A percentile compares a stretch with the other conserved stretches of the same genome.
Conservation (phyloP, 2,113 vertebrate genomes). For the Chelonoidis abingdonii region DNA sequence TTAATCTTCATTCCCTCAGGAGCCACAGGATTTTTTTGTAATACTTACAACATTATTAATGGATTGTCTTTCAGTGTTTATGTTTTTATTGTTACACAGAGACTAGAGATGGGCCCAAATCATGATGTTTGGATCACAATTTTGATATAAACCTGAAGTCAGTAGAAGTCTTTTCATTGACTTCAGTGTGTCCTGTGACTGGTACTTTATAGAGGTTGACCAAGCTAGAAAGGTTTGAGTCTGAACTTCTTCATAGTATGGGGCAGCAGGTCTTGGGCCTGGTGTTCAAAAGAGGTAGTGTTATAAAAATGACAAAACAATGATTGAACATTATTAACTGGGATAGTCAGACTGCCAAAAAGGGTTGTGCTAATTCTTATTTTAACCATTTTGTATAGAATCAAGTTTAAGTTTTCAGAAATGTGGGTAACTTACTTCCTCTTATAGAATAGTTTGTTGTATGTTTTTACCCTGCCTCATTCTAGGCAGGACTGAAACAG, state of each 20-base stretch:
- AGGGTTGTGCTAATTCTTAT: too few relatives aligned
- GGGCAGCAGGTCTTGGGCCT: not conserved
- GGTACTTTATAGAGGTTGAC: not conserved
- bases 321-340: not conserved
- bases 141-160: not conserved
- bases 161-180: rapidly evolving
- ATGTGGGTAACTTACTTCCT: not conserved
- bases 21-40: not conserved
- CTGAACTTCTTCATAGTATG: not conserved
- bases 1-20: not conserved
- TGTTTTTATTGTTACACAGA: not conserved
- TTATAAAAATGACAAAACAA: not conserved
- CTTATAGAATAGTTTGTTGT: not conserved
- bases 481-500: conserved; percentile 25
- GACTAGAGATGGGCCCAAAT: not conserved
- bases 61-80: not conserved
- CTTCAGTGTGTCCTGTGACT: not conserved
- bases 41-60: not conserved
- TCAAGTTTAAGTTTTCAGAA: not conserved
- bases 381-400: not conserved
- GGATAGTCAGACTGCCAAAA: not conserved
- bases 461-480: not conserved
- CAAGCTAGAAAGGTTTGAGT: not conserved
- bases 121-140: not conserved
- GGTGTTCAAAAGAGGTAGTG: not conserved